Percentiles rank a stretch among this genome's conserved stretches.
Evolutionary conservation across 2,888 invertebrate genomes (phyloP).

Genomic region (Corbicula japonica): DNA sequence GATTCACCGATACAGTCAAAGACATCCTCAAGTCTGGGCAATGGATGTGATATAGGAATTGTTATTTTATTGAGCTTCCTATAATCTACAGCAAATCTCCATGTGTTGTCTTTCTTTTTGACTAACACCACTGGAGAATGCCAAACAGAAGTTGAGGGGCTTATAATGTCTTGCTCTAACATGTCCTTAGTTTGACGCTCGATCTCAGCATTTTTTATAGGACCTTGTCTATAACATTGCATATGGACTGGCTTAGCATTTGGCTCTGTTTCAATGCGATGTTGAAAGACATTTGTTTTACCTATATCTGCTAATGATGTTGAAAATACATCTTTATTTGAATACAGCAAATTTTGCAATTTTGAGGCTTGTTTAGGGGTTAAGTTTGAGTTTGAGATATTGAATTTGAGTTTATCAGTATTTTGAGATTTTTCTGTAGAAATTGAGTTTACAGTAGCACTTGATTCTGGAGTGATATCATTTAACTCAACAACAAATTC

Average conservation of each 20-base stretch:
- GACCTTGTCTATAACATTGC: conserved; percentile 32
- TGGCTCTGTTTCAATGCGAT: conserved; percentile 45
- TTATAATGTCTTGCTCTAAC: conserved; percentile 44
- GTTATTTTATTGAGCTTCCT: conserved; percentile 59
- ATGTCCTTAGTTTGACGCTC: conserved; percentile 46
- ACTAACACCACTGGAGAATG: conserved; percentile 52
- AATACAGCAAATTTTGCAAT: conserved; percentile 7
- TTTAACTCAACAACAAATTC: too few relatives aligned
- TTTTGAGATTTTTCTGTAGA: neutral
- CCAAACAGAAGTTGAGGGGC: conserved; percentile 51
- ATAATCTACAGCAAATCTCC: conserved; percentile 61
- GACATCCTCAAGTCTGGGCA: conserved; percentile 58
- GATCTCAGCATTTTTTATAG: conserved; percentile 35
- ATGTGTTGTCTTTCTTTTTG: conserved; percentile 47
- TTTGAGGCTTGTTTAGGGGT: conserved; percentile 8
- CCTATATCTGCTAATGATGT: conserved; percentile 31
- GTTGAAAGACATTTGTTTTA: conserved; percentile 39
- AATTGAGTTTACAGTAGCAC: neutral
- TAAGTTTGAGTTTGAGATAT: conserved; percentile 26
- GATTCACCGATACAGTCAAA: conserved; percentile 48
- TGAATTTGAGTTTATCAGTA: neutral
- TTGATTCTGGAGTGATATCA: neutral
- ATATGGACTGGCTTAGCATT: conserved; percentile 39
- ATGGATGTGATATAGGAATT: conserved; percentile 57
- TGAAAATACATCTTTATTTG: conserved; percentile 36